A percentile compares a stretch with the other conserved stretches of the same genome.
Conservation (phyloP, 2,113 vertebrate species). For the Spea bombifrons region DNA sequence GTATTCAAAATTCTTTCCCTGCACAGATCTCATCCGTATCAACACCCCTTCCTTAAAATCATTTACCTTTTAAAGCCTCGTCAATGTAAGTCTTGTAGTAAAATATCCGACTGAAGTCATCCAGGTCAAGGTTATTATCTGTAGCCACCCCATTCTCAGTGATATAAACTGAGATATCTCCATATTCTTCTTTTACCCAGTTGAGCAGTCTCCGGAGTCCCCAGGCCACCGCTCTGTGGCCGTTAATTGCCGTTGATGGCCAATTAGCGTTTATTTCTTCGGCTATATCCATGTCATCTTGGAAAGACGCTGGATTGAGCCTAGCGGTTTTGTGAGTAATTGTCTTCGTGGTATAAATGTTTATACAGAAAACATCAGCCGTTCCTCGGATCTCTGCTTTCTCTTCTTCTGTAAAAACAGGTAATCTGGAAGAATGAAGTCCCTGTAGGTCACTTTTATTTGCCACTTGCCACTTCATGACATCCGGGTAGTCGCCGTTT, state of each 20-base stretch:
- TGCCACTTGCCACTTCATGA: constrained; percentile 88
- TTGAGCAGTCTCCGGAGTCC: constrained; percentile 82
- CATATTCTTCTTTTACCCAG: constrained; percentile 93
- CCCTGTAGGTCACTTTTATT: constrained; percentile 88
- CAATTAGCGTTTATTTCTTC: constrained; percentile 62
- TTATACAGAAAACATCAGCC: constrained; percentile 86
- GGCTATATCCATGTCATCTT: constrained; percentile 68
- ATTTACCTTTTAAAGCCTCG: constrained; percentile 90
- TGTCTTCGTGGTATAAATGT: constrained; percentile 74
- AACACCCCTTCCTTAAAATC: too few species aligned
- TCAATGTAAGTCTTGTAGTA: constrained; percentile 88
- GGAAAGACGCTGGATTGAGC: constrained; percentile 72
- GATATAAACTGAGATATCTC: constrained; percentile 79
- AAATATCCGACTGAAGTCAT: constrained; percentile 77
- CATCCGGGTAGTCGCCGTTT: constrained; percentile 90
- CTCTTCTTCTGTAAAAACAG: constrained; percentile 78
- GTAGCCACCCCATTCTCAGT: constrained; percentile 81
- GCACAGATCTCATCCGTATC: too few species aligned
- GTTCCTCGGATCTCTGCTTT: constrained; percentile 76
- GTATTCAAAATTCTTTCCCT: too few species aligned
- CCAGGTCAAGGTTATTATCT: constrained; percentile 48
- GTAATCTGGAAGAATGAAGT: constrained; percentile 74
- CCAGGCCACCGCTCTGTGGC: constrained; percentile 75
- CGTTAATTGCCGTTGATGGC: constrained; percentile 64
- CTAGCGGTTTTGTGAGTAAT: constrained; percentile 62